Evolutionary conservation across 2,113 vertebrate species (phyloP).

Genomic region (Porphyrio hochstetteri): DNA sequence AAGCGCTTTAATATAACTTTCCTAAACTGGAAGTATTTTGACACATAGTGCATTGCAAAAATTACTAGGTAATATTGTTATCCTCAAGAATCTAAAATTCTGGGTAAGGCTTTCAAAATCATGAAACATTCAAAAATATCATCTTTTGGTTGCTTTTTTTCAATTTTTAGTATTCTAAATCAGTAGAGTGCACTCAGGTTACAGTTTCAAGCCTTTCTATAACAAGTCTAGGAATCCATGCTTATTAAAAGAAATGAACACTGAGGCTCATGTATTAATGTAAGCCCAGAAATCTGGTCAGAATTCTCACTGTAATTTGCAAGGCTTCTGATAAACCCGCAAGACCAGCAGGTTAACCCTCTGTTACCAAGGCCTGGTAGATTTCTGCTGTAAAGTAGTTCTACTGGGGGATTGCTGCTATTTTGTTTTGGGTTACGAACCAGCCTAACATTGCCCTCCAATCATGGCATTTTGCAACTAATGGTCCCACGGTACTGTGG

Average conservation of each 20-base stretch:
- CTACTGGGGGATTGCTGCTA: neutral
- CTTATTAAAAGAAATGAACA: neutral
- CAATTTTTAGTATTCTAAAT: neutral
- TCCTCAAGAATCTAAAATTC: neutral
- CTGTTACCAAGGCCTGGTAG: neutral
- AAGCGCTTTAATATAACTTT: neutral
- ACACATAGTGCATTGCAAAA: neutral
- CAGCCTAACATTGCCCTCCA: neutral
- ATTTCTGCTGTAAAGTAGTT: neutral
- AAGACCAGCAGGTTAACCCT: neutral
- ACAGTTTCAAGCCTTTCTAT: neutral
- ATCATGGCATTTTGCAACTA: neutral
- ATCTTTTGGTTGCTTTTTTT: neutral
- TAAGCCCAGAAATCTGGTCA: neutral
- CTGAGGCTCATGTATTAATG: neutral
- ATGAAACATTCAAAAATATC: neutral
- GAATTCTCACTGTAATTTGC: neutral
- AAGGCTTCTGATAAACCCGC: neutral
- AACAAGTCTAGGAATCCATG: neutral
- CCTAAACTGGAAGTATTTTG: neutral
- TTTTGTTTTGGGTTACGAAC: neutral
- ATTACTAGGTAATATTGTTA: neutral
- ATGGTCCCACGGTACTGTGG: neutral
- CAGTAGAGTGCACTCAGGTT: neutral
- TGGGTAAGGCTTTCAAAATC: neutral